phyloP scores from a whole-genome alignment of 1,140 invertebrate species.

The Chymomyza costata region DNA sequence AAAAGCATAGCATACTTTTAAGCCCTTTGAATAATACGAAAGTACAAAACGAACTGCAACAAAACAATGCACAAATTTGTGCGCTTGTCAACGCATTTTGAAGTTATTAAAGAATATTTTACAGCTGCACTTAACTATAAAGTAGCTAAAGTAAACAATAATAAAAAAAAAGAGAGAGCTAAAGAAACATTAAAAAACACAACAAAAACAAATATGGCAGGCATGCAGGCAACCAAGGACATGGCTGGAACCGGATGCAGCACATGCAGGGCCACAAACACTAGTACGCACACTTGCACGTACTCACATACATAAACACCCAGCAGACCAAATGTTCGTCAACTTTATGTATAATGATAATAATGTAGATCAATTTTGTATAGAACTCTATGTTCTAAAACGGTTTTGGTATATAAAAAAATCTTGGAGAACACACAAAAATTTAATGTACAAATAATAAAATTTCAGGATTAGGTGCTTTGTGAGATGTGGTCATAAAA shows the following conservation, averaged over 20 bases:
- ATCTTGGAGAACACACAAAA: no score
- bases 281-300: no score
- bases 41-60: neutral
- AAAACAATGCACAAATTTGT: slow-evolving; percentile 50
- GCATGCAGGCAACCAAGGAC: slow-evolving; percentile 15
- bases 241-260: neutral
- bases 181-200: slow-evolving; percentile 4
- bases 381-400: no score
- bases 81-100: slow-evolving; percentile 51
- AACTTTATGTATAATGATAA: no score
- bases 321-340: no score
- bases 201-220: neutral
- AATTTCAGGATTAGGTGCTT: no score
- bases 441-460: no score
- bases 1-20: slow-evolving; percentile 26
- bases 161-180: slow-evolving; percentile 44
- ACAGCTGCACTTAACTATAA: slow-evolving; percentile 68
- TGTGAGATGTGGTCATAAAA: no score
- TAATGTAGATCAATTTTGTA: no score
- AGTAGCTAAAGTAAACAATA: slow-evolving; percentile 67
- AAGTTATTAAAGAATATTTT: slow-evolving; percentile 48
- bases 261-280: no score
- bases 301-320: no score
- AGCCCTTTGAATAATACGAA: slow-evolving; percentile 51
- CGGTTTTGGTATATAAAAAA: no score